phyloP scores from a whole-genome alignment of 2,888 invertebrate species.

The Hemithea aestivaria region DNA sequence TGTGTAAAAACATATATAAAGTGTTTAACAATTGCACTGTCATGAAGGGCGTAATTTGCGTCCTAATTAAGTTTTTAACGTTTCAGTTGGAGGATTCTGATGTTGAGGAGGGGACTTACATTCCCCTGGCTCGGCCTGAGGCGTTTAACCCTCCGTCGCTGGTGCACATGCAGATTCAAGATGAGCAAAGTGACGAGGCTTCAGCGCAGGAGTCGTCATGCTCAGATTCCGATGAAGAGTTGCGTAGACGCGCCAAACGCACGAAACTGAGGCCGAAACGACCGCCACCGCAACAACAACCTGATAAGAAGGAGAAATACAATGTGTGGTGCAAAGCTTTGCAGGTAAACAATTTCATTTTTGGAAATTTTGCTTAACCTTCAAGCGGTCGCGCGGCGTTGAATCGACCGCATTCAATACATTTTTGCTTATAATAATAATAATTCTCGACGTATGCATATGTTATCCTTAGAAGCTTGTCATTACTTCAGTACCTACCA shows the following conservation, averaged over 20 bases:
- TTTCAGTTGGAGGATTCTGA: conserved; percentile 73
- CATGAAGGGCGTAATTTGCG: conserved; percentile 13
- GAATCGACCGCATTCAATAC: too few relatives aligned
- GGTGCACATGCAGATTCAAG: conserved; percentile 76
- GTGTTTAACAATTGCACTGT: conserved; percentile 13
- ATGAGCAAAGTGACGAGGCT: conserved; percentile 79
- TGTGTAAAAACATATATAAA: too few relatives aligned
- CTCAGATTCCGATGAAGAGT: conserved; percentile 81
- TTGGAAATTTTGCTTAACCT: too few relatives aligned
- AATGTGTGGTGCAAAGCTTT: conserved; percentile 86
- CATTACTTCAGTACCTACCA: too few relatives aligned
- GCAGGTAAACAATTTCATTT: conserved; percentile 43
- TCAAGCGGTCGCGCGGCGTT: too few relatives aligned
- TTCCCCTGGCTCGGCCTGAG: conserved; percentile 77
- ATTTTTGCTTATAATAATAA: too few relatives aligned
- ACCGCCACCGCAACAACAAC: conserved; percentile 44
- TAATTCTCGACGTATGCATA: too few relatives aligned
- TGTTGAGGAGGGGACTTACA: conserved; percentile 75
- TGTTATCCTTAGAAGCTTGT: too few relatives aligned
- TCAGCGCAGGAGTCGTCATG: conserved; percentile 71
- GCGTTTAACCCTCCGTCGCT: conserved; percentile 72
- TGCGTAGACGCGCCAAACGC: conserved; percentile 70
- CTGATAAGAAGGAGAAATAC: conserved; percentile 83
- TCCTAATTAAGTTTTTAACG: conserved; percentile 13
- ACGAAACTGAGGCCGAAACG: conserved; percentile 64